Evolutionary conservation across 1,140 invertebrate genomes (phyloP), one percentile per base, ranked within the genome.

Genomic region (Bombus breviceps): DNA sequence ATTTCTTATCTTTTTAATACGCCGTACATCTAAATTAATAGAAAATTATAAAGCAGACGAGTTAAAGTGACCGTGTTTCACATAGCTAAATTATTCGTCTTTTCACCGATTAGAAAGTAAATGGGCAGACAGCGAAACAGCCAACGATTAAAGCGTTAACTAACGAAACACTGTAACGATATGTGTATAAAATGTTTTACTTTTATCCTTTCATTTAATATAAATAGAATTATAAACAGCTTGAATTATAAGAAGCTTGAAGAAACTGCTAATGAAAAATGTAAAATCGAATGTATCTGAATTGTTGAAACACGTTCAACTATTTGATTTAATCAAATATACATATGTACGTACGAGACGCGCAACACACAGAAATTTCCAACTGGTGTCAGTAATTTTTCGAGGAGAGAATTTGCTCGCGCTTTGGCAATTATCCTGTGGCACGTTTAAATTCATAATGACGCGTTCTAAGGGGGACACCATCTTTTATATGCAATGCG

Each of bases 31-130:
- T 53, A 37, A 37, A n/a, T 71, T 13, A 41, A 41, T 28, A 32
- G 41, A 22, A 32, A 32, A 73, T 43, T 41, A 10, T 3, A 25
- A n/a, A 32, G n/a, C 41, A 22, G 13, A 10, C n/a, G 22, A 72
- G 28, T 6, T 9, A 18, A 39, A 72, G 39, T 15, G 28, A 73
- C 15, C 28, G 22, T 13, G 41, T 43, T 73, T 43, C 25, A 32
- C 10, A 28, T 18, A n/a, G 37, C 12, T 41, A n/a, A 71, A 41
- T n/a, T 37, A 47, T 34, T 75, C 43, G n/a, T 9, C 43, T 75
- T 53, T 53, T 53, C 73, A 53, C 73, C 43, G 43, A 75, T 75
- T 75, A 75, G 73, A 75, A 75, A 75, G 73, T 75, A 53, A 75
- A 75, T n/a, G 73, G 43, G 18, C 43, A 22, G n/a, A 6, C 43